phyloP scores from a whole-genome alignment of 2,888 invertebrate genomes.

The Lasioglossum morio region DNA sequence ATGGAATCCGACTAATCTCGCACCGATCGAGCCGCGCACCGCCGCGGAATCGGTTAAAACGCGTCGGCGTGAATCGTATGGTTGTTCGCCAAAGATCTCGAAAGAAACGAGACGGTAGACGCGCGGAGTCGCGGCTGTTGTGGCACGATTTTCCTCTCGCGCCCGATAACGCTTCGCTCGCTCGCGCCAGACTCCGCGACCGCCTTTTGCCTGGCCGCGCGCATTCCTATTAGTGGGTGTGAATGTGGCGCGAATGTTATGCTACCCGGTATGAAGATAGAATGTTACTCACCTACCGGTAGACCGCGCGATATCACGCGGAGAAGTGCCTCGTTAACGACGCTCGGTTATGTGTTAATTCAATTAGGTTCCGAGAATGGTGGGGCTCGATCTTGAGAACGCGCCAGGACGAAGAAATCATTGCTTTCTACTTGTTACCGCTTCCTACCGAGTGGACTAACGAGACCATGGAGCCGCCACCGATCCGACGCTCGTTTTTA shows the following conservation, averaged over 20 bases:
- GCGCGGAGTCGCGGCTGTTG: conserved; percentile 10
- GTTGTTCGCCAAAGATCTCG: not conserved
- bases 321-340: conserved; percentile 17
- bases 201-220: conserved; percentile 64
- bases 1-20: conserved; percentile 11
- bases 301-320: conserved; percentile 5
- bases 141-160: conserved; percentile 50
- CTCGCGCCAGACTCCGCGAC: conserved; percentile 35
- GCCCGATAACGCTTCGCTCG: conserved; percentile 51
- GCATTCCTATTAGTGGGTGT: conserved; percentile 75
- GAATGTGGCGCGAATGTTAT: conserved; percentile 61
- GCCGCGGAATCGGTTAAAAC: conserved; percentile 17
- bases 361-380: conserved; percentile 14
- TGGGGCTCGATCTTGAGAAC: conserved; percentile 60
- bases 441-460: conserved; percentile 12
- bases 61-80: not conserved
- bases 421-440: conserved; percentile 69
- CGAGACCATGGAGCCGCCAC: not conserved
- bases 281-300: conserved; percentile 4
- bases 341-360: conserved; percentile 16
- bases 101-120: not conserved
- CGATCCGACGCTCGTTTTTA: conserved; percentile 7
- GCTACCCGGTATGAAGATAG: conserved; percentile 13
- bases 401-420: conserved; percentile 72
- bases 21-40: conserved; percentile 1